phyloP scores from a whole-genome alignment of 2,888 invertebrate species.

The Tenthredo scrophulariae region DNA sequence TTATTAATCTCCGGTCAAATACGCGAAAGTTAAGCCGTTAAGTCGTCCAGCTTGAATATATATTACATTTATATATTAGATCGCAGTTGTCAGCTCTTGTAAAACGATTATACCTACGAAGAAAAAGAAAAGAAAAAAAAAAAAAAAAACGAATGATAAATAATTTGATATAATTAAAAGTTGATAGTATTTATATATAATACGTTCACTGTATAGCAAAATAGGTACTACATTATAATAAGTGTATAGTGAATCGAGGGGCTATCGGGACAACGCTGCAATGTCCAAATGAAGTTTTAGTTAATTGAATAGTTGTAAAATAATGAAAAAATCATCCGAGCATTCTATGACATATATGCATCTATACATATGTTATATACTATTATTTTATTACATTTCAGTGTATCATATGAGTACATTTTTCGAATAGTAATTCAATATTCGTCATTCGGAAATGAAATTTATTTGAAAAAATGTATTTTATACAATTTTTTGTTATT shows the following conservation, averaged over 20 bases:
- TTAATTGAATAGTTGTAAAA: constrained; percentile 54
- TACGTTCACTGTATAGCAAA: background rate
- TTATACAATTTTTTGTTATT: background rate
- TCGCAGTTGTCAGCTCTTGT: constrained; percentile 31
- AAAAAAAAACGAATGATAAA: background rate
- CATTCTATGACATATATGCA: constrained; percentile 53
- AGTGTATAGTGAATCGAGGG: constrained; percentile 62
- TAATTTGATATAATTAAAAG: constrained; percentile 5
- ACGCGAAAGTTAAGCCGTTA: constrained; percentile 36
- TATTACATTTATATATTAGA: background rate
- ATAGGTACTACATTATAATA: background rate
- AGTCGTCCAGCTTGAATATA: constrained; percentile 20
- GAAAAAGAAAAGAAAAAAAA: background rate
- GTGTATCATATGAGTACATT: background rate
- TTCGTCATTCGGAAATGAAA: background rate
- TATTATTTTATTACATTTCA: background rate
- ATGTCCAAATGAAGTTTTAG: constrained; percentile 64
- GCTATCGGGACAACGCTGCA: constrained; percentile 69
- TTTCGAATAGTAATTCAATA: constrained; percentile 1
- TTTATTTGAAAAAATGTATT: background rate
- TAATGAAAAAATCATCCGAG: constrained; percentile 53
- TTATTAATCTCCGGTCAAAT: constrained; percentile 35
- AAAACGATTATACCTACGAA: background rate
- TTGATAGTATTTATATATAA: background rate
- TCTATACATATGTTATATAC: background rate